These are phyloP conservation scores for Hippocampus guttulatus DNA, from an alignment of 2,113 vertebrate species.

Conservation along the genomic window DNA sequence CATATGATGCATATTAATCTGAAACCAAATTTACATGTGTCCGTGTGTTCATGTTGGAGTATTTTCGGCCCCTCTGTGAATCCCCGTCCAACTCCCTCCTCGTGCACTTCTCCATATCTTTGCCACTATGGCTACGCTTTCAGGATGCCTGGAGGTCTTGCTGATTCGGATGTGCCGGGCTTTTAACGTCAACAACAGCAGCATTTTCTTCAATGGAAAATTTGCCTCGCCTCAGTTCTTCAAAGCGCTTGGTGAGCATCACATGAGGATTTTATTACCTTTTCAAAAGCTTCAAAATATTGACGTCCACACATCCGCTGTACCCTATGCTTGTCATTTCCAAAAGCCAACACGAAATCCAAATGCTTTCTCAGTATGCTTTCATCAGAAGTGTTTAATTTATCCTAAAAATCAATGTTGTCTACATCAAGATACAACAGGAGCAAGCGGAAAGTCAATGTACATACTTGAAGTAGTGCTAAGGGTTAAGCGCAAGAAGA, in stretches of 20 bases:
- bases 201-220: conserved; percentile 85
- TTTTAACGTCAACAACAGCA: conserved; percentile 83
- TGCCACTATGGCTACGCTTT: conserved; percentile 50
- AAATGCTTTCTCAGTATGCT: neutral
- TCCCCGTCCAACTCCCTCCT: conserved; percentile 8
- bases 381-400: neutral
- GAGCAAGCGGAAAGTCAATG: neutral
- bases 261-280: neutral
- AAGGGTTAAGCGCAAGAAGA: neutral
- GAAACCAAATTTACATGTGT: conserved; percentile 50
- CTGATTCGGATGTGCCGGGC: conserved; percentile 86
- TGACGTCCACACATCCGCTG: neutral
- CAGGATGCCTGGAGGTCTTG: conserved; percentile 87
- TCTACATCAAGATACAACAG: neutral
- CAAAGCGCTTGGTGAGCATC: conserved; percentile 82
- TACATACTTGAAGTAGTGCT: neutral
- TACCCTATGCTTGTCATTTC: neutral
- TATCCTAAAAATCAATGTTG: neutral
- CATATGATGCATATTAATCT: conserved; percentile 43
- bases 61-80: conserved; percentile 18
- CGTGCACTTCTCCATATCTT: conserved; percentile 36
- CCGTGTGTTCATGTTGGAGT: conserved; percentile 62
- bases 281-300: neutral
- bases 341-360: neutral
- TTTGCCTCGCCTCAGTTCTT: conserved; percentile 81